phyloP scores from a whole-genome alignment of 1,140 invertebrate genomes.

The Bombus consobrinus region DNA sequence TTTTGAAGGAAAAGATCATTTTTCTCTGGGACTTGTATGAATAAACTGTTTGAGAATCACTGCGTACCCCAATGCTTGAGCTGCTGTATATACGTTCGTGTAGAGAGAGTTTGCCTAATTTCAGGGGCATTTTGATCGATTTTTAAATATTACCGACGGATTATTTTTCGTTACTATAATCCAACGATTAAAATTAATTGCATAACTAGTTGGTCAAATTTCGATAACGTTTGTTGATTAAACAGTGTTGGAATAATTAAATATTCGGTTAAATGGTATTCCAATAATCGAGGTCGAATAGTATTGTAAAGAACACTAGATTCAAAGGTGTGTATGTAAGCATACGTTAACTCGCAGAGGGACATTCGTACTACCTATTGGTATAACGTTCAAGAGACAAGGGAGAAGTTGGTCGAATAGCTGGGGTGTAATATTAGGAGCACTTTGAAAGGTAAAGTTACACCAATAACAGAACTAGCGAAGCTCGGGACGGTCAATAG shows the following conservation, averaged over 20 bases:
- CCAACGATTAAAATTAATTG: not conserved
- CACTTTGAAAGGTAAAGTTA: conserved; percentile 40
- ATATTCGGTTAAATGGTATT: not conserved
- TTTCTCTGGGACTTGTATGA: not conserved
- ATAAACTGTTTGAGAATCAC: too few species aligned
- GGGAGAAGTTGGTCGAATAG: conserved; percentile 25
- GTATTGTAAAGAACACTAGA: not conserved
- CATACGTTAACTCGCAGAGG: conserved; percentile 10
- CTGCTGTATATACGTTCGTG: not conserved
- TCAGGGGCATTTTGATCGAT: not conserved
- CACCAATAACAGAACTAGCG: conserved; percentile 34
- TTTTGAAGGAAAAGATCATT: not conserved
- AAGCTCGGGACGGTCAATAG: conserved; percentile 25
- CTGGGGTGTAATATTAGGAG: conserved; percentile 31
- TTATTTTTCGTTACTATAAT: not conserved
- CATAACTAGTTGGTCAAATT: not conserved
- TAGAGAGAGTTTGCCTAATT: not conserved
- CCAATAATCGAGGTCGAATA: not conserved
- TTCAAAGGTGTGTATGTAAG: not conserved
- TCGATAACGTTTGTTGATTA: not conserved
- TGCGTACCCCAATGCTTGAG: not conserved
- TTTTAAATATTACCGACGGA: not conserved
- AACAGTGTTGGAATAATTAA: not conserved
- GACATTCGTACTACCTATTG: conserved; percentile 8
- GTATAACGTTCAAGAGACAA: conserved; percentile 26